Conservation (phyloP, 2,113 vertebrate genomes). For the Thunnus thynnus region DNA sequence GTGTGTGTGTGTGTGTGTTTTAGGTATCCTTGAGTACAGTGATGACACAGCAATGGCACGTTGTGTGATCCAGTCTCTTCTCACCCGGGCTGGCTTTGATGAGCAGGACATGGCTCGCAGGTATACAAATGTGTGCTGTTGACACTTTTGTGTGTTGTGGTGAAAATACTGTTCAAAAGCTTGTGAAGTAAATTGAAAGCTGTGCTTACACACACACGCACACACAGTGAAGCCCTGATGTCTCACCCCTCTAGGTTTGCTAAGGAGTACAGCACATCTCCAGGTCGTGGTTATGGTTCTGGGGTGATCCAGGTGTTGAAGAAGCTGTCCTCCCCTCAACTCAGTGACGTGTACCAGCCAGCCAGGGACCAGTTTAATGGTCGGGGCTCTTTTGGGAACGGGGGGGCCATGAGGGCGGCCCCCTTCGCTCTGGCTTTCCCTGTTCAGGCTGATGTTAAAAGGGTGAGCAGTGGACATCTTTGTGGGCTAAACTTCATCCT, state of each 20-base stretch:
- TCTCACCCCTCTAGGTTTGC: slow-evolving; percentile 88
- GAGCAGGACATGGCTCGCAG: slow-evolving; percentile 95
- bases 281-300: slow-evolving; percentile 92
- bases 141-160: neutral
- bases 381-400: slow-evolving; percentile 96
- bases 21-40: slow-evolving; percentile 91
- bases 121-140: slow-evolving; percentile 68
- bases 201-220: neutral
- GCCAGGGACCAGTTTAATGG: slow-evolving; percentile 95
- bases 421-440: slow-evolving; percentile 91
- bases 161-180: neutral
- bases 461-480: slow-evolving; percentile 77
- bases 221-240: neutral
- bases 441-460: slow-evolving; percentile 86
- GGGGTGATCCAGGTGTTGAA: slow-evolving; percentile 94
- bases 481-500: neutral
- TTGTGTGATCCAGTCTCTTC: slow-evolving; percentile 93
- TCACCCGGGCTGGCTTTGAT: slow-evolving; percentile 90
- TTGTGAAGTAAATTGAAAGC: neutral
- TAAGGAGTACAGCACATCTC: slow-evolving; percentile 92
- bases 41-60: slow-evolving; percentile 97
- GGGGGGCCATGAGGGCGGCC: slow-evolving; percentile 96
- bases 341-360: slow-evolving; percentile 92
- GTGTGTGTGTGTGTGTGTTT: slow-evolving; percentile 40
- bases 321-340: slow-evolving; percentile 92